Percentiles rank a stretch among this genome's conserved stretches.
phyloP scores from a whole-genome alignment of 1,140 invertebrate species.

The Armadillidium nasatum region DNA sequence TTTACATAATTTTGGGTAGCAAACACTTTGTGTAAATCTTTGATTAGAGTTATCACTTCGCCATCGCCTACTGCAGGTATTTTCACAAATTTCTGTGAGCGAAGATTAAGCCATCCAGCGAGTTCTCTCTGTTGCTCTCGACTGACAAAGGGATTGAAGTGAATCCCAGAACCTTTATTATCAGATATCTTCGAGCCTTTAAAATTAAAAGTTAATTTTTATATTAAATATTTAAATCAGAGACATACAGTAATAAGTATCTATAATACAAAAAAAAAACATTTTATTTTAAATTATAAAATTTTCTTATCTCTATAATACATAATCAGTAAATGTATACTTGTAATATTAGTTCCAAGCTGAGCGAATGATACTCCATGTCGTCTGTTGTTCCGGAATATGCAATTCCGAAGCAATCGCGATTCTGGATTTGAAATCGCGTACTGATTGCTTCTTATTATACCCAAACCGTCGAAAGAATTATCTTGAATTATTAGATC shows the following conservation, averaged over 20 bases:
- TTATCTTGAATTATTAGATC: constrained; percentile 75
- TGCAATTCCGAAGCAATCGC: constrained; percentile 71
- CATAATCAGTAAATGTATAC: not conserved
- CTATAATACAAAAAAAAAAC: no score
- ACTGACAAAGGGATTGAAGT: constrained; percentile 83
- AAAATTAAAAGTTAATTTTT: not conserved
- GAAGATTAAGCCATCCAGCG: constrained; percentile 74
- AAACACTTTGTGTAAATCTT: not conserved
- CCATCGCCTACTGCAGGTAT: not conserved
- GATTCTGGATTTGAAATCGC: constrained; percentile 72
- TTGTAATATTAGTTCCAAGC: constrained; percentile 71
- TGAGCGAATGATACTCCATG: constrained; percentile 86
- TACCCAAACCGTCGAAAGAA: constrained; percentile 77
- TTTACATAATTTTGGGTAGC: not conserved
- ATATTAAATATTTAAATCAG: no score
- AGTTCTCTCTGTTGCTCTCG: constrained; percentile 81
- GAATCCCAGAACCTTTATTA: constrained; percentile 81
- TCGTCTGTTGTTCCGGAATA: constrained; percentile 78
- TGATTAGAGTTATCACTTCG: not conserved
- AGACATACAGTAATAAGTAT: no score
- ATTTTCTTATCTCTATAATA: no score
- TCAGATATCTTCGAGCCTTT: constrained; percentile 52
- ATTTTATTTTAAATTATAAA: no score
- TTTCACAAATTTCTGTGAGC: not conserved
- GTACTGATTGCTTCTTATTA: constrained; percentile 84